Evolutionary conservation across 2,797 vertebrate genomes (phyloP), one percentile per base, ranked within the genome.

Genomic region (Ficedula albicollis): DNA sequence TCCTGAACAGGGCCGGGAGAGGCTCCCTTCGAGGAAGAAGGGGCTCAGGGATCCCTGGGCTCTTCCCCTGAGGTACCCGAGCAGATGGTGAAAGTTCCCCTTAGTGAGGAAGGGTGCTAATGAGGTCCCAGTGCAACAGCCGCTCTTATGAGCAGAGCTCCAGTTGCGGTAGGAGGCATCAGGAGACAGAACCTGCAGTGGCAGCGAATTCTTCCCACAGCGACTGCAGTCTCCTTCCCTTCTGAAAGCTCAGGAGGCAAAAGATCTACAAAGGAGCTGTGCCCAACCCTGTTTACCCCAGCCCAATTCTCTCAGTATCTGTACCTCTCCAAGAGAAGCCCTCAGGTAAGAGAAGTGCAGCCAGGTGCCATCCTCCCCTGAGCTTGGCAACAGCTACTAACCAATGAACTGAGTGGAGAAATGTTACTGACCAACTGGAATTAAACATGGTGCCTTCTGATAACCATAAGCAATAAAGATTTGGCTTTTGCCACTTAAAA

Each of bases 171-270:
- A 38, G 46, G 23, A 69, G 29, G 22, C 36, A 39, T 23, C 44
- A 39, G 30, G 10, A 60, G 46, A n/a, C 36, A 38, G 56, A 75
- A 10, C 22, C 36, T 0, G 1, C 36, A 48, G 29, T 60, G 44
- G 14, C 26, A 13, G 13, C 17, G 4, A 60, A 60, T 75, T 51
- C 46, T 75, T 39, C 36, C 44, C 18, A n/a, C 22, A 39, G 44
- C 0, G 1, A 27, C 56, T 0, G 1, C 30, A 60, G 44, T 30
- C 22, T 49, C 23, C 49, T 39, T 49, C 13, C 46, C 34, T 23
- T 75, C 34, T 3, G 6, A 39, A 60, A 39, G 10, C 17, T 11
- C 9, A 49, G 34, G 20, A 48, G 21, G 44, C 18, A 49, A 49
- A 58, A 75, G 36, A 60, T 11, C 18, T 60, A 11, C 49, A 29